These are phyloP conservation scores for Cerastis leucographa DNA, from an alignment of 2,888 invertebrate species.

Conservation along the genomic window DNA sequence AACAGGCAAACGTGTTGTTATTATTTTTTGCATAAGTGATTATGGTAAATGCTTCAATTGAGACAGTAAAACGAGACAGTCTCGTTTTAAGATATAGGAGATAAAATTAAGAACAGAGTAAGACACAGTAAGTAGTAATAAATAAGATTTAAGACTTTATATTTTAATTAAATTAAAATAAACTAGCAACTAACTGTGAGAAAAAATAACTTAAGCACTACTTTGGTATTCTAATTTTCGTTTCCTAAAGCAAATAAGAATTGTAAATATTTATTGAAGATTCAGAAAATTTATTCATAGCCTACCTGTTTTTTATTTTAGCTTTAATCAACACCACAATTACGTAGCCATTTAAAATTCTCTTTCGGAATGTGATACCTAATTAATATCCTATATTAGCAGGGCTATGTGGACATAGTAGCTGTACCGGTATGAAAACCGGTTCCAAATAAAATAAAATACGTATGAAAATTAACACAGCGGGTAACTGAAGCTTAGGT, in stretches of 20 bases:
- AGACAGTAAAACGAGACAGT: not conserved
- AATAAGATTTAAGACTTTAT: conserved; percentile 1
- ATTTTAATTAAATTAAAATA: conserved; percentile 41
- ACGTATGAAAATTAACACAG: conserved; percentile 58
- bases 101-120: not conserved
- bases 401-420: conserved; percentile 14
- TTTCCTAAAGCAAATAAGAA: conserved; percentile 38
- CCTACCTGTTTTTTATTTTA: conserved; percentile 27
- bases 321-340: conserved; percentile 53
- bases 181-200: conserved; percentile 20
- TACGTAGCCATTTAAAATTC: conserved; percentile 43
- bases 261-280: conserved; percentile 37
- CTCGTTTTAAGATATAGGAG: not conserved
- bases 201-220: conserved; percentile 13
- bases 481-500: conserved; percentile 57
- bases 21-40: not conserved
- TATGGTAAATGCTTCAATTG: not conserved
- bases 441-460: conserved; percentile 56
- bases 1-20: not conserved
- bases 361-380: conserved; percentile 52
- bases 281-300: conserved; percentile 50
- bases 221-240: conserved; percentile 43
- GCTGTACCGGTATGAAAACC: conserved; percentile 16
- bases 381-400: conserved; percentile 54
- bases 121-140: not conserved